Evolutionary conservation across 2,113 vertebrate genomes (phyloP).

Genomic region (Lipophrys pholis): DNA sequence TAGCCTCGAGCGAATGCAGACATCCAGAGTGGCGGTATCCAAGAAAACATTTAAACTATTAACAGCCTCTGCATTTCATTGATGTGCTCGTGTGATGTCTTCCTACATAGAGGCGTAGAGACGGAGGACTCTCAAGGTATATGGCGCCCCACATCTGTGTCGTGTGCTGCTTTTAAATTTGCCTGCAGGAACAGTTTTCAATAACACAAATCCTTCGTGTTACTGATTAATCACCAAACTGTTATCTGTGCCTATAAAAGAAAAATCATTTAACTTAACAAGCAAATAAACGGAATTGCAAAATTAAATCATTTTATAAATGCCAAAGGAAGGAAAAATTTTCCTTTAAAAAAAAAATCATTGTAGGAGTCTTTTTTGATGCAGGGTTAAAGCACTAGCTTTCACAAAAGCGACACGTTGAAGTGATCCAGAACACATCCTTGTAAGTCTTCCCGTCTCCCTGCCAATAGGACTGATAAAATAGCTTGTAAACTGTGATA

Average conservation of each 20-base stretch:
- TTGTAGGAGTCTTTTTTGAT: not conserved
- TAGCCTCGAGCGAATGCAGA: not conserved
- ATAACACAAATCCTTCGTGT: slow-evolving; percentile 59
- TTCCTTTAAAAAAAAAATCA: not conserved
- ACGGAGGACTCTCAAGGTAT: slow-evolving; percentile 4
- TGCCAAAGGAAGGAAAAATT: slow-evolving; percentile 27
- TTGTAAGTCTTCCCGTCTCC: slow-evolving; percentile 9
- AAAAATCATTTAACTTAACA: slow-evolving; percentile 34
- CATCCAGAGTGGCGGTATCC: not conserved
- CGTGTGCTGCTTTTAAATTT: slow-evolving; percentile 66
- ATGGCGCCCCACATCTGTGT: not conserved
- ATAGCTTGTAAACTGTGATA: slow-evolving; percentile 4
- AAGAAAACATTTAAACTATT: not conserved
- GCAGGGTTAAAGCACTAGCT: not conserved
- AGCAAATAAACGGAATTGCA: slow-evolving; percentile 28
- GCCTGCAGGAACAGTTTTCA: slow-evolving; percentile 53
- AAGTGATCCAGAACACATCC: slow-evolving; percentile 31
- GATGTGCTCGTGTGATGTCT: slow-evolving; percentile 11
- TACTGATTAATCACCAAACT: slow-evolving; percentile 63
- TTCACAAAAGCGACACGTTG: slow-evolving; percentile 16
- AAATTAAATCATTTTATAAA: slow-evolving; percentile 36
- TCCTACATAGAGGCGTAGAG: slow-evolving; percentile 12
- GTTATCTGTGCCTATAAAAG: slow-evolving; percentile 35
- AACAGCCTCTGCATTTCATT: slow-evolving; percentile 36
- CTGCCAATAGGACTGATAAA: slow-evolving; percentile 9